phyloP scores from a whole-genome alignment of 2,113 vertebrate genomes.

The Bos indicus region DNA sequence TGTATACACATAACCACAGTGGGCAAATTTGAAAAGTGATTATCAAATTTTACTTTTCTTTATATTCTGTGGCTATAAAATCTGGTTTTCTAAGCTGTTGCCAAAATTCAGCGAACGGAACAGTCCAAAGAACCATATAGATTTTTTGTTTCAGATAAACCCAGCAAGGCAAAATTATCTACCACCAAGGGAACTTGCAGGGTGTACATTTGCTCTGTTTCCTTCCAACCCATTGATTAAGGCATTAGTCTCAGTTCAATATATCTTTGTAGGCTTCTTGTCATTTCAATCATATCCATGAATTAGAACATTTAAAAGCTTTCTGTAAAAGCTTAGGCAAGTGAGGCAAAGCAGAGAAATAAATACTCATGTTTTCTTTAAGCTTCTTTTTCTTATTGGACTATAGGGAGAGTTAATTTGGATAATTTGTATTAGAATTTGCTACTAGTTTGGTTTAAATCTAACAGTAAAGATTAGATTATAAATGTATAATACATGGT shows the following conservation, averaged over 20 bases:
- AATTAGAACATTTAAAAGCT: slow-evolving; percentile 57
- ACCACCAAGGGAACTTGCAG: not conserved
- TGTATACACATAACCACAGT: not conserved
- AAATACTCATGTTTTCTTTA: slow-evolving; percentile 41
- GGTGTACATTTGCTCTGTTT: not conserved
- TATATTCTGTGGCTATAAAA: not conserved
- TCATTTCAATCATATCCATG: slow-evolving; percentile 17
- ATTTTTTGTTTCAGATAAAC: not conserved
- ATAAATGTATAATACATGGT: not conserved
- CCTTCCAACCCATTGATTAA: slow-evolving; percentile 19
- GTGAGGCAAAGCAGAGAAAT: slow-evolving; percentile 57
- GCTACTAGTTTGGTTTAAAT: slow-evolving; percentile 17
- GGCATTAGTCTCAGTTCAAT: slow-evolving; percentile 39
- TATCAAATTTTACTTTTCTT: not conserved
- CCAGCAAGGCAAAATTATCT: not conserved
- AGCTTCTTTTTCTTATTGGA: slow-evolving; percentile 32
- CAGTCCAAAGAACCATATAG: not conserved
- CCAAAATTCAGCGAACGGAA: not conserved
- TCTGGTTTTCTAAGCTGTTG: not conserved
- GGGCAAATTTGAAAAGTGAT: not conserved
- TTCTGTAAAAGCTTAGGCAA: slow-evolving; percentile 63
- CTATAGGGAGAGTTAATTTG: not conserved
- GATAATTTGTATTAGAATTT: slow-evolving; percentile 29
- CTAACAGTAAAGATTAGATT: slow-evolving; percentile 20
- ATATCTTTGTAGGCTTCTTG: slow-evolving; percentile 38